These are phyloP conservation scores for Pycnonotus jocosus DNA, from an alignment of 2,113 vertebrate species.

Conservation along the genomic window DNA sequence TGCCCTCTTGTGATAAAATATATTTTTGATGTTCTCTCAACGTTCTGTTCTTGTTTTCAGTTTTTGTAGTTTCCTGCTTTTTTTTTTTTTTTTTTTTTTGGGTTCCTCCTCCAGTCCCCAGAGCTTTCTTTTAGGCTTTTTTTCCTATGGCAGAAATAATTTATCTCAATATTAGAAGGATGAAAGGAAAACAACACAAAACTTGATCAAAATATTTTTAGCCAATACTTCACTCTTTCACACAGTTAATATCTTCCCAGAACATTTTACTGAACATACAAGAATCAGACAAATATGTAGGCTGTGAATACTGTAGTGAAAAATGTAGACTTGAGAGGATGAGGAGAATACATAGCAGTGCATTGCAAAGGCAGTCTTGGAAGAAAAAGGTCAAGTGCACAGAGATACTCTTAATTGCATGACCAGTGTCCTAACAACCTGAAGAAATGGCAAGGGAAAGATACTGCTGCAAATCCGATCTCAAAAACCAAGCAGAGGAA, in stretches of 20 bases:
- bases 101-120: background rate
- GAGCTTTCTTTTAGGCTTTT: background rate
- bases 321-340: background rate
- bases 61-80: background rate
- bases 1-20: constrained; percentile 51
- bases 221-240: background rate
- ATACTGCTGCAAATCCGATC: background rate
- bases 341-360: background rate
- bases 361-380: background rate
- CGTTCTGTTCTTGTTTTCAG: background rate
- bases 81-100: background rate
- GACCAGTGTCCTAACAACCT: background rate
- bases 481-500: background rate
- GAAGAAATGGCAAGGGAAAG: background rate
- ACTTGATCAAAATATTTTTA: background rate
- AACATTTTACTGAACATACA: background rate
- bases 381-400: background rate
- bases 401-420: background rate
- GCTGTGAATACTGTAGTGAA: background rate
- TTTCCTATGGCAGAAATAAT: background rate
- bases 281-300: background rate
- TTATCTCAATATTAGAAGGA: background rate
- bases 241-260: background rate
- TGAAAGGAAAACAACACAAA: background rate
- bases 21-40: background rate